phyloP scores from a whole-genome alignment of 1,140 invertebrate genomes.

The Galleria mellonella region DNA sequence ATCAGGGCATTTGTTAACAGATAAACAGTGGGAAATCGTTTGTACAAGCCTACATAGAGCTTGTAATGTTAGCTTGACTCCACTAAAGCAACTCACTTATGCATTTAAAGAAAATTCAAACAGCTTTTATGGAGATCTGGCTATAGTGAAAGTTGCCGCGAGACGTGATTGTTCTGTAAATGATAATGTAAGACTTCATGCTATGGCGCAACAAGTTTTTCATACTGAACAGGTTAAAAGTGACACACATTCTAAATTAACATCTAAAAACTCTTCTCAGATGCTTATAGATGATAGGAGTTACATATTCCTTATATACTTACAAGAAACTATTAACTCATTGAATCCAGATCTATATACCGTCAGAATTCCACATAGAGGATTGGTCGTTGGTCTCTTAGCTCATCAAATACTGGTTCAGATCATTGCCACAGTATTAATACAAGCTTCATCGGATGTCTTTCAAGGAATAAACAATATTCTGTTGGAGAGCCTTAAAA shows the following conservation, averaged over 20 bases:
- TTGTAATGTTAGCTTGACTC: conserved; percentile 87
- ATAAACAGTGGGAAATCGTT: conserved; percentile 89
- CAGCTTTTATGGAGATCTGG: conserved; percentile 94
- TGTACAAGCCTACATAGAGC: conserved; percentile 86
- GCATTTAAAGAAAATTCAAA: conserved; percentile 92
- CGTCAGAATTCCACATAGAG: conserved; percentile 88
- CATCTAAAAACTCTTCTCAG: conserved; percentile 51
- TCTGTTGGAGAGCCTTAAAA: conserved; percentile 74
- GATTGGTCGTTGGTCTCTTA: conserved; percentile 89
- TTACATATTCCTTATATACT: conserved; percentile 92
- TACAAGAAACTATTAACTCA: conserved; percentile 82
- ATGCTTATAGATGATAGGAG: conserved; percentile 83
- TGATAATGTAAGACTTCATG: conserved; percentile 87
- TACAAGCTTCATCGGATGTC: conserved; percentile 78
- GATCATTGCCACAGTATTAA: conserved; percentile 88
- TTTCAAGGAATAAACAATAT: conserved; percentile 76
- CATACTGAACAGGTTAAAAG: conserved; percentile 74
- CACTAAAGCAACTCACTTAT: conserved; percentile 88
- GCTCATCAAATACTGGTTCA: conserved; percentile 94
- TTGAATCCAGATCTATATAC: conserved; percentile 87
- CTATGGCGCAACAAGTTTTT: conserved; percentile 89
- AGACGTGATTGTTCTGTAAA: conserved; percentile 87
- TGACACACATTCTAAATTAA: conserved; percentile 46
- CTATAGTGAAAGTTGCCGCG: conserved; percentile 94
- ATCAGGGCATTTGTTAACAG: conserved; percentile 85